phyloP scores from a whole-genome alignment of 2,113 vertebrate genomes.

The Uropsilus gracilis region DNA sequence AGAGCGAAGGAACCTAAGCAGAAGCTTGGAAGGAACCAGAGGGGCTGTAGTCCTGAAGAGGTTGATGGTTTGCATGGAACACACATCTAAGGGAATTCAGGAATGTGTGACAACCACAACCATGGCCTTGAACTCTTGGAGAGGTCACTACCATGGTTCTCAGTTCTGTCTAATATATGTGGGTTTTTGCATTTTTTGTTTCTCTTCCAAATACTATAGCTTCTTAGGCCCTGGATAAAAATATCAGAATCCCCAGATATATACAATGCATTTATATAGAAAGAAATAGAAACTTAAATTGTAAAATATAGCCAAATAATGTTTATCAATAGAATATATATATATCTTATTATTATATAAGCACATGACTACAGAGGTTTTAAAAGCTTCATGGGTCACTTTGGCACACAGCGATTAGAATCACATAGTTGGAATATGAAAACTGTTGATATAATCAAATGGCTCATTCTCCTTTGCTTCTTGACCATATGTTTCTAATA shows the following conservation, averaged over 20 bases:
- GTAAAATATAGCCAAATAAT: neutral
- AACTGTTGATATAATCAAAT: neutral
- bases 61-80: neutral
- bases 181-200: neutral
- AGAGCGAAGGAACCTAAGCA: neutral
- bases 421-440: neutral
- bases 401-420: neutral
- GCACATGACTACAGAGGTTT: neutral
- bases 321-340: neutral
- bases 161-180: neutral
- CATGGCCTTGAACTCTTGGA: neutral
- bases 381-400: neutral
- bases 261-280: neutral
- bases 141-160: neutral
- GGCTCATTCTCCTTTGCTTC: neutral
- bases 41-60: accelerated
- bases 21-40: neutral
- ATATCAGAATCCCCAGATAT: neutral
- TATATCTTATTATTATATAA: neutral
- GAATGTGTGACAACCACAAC: neutral
- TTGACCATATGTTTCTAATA: neutral
- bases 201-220: neutral
- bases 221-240: neutral
- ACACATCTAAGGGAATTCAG: neutral
- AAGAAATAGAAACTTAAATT: neutral